phyloP scores from a whole-genome alignment of 2,888 invertebrate genomes.

The Lepidonotus clava region DNA sequence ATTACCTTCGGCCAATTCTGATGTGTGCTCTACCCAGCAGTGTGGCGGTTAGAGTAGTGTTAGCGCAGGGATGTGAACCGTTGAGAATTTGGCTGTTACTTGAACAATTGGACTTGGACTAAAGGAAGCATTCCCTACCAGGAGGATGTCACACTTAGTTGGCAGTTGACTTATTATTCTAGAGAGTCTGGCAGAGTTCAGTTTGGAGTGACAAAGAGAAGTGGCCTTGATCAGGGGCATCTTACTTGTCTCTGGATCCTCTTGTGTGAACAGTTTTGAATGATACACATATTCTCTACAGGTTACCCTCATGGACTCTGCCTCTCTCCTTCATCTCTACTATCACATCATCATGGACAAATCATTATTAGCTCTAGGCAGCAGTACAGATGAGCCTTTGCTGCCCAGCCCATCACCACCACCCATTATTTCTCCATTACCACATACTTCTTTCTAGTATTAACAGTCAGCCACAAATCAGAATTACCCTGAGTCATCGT shows the following conservation, averaged over 20 bases:
- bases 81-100: background rate
- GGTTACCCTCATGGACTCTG: background rate
- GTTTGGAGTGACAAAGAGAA: no score
- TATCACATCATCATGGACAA: background rate
- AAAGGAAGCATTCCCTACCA: background rate
- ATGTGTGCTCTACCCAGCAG: background rate
- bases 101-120: background rate
- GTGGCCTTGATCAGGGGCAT: background rate
- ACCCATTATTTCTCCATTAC: background rate
- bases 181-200: no score
- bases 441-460: background rate
- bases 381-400: no score
- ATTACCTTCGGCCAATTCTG: no score
- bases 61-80: background rate
- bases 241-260: no score
- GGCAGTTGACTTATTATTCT: no score
- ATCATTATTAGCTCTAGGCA: background rate
- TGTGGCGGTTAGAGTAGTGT: background rate
- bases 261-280: no score
- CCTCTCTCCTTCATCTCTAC: background rate
- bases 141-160: background rate
- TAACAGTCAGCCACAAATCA: background rate
- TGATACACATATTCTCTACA: background rate
- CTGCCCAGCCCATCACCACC: background rate
- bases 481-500: background rate